Conservation (phyloP, 1,140 invertebrate species). For the Drosophila sp. region DNA sequence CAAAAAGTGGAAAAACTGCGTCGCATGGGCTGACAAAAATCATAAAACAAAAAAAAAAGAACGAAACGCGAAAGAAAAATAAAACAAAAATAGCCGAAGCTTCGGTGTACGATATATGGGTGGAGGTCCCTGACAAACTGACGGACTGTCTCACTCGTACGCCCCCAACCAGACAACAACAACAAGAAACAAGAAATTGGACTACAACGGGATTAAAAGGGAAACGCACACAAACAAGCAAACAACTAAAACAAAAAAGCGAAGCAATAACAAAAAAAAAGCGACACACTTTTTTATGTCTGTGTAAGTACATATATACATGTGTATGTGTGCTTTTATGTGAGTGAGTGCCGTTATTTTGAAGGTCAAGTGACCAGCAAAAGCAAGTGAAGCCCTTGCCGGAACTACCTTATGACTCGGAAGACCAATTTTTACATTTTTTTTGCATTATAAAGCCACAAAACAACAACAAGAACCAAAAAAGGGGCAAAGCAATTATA, state of each 20-base stretch:
- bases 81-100: slow-evolving; percentile 49
- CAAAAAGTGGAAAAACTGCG: slow-evolving; percentile 62
- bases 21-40: slow-evolving; percentile 36
- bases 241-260: slow-evolving; percentile 40
- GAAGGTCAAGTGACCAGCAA: slow-evolving; percentile 64
- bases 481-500: slow-evolving; percentile 38
- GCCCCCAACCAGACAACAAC: slow-evolving; percentile 34
- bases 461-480: slow-evolving; percentile 18
- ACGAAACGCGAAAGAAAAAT: slow-evolving; percentile 22
- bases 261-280: slow-evolving; percentile 41
- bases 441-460: slow-evolving; percentile 69
- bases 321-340: slow-evolving; percentile 30
- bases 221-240: slow-evolving; percentile 31
- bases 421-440: slow-evolving; percentile 68
- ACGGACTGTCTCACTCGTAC: slow-evolving; percentile 46
- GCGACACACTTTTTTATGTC: slow-evolving; percentile 50
- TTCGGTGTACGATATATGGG: slow-evolving; percentile 5
- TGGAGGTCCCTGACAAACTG: slow-evolving; percentile 44
- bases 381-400: slow-evolving; percentile 33
- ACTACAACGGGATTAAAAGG: slow-evolving; percentile 30
- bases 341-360: slow-evolving; percentile 71
- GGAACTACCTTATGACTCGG: slow-evolving; percentile 49
- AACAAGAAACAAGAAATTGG: slow-evolving; percentile 9
- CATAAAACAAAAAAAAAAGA: slow-evolving; percentile 30
- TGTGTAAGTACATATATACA: no score